Percentiles rank a stretch among this genome's conserved stretches.
Evolutionary conservation across 2,888 invertebrate genomes (phyloP).

Genomic region (Hemicrepidius hirtus): DNA sequence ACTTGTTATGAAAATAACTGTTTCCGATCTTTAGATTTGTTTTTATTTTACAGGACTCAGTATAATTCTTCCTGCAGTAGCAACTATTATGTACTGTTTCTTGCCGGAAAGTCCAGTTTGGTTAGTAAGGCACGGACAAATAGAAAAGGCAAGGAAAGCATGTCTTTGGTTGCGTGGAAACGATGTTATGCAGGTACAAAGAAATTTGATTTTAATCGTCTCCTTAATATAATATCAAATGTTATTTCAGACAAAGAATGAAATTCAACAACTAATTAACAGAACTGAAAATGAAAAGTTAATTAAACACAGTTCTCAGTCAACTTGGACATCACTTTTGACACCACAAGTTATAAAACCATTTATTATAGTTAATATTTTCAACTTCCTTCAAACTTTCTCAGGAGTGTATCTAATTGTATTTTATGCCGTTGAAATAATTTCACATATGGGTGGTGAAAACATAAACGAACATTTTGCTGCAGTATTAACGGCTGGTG

Average conservation of each 20-base stretch:
- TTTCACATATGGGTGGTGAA: constrained; percentile 75
- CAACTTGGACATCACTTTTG: constrained; percentile 71
- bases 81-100: constrained; percentile 77
- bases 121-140: constrained; percentile 78
- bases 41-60: constrained; percentile 76
- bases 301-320: constrained; percentile 65
- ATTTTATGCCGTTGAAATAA: constrained; percentile 86
- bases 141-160: constrained; percentile 72
- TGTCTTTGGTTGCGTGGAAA: constrained; percentile 68
- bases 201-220: background rate
- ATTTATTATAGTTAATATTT: constrained; percentile 81
- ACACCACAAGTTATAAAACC: constrained; percentile 82
- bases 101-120: constrained; percentile 86
- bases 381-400: constrained; percentile 82
- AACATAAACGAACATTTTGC: constrained; percentile 74
- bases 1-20: too few relatives aligned
- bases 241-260: constrained; percentile 75
- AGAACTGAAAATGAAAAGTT: constrained; percentile 76
- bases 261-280: constrained; percentile 78
- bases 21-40: too few relatives aligned
- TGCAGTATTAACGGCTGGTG: constrained; percentile 81
- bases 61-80: constrained; percentile 76
- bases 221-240: background rate
- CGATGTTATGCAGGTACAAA: constrained; percentile 65
- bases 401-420: constrained; percentile 86